Evolutionary conservation across 2,113 vertebrate species (phyloP).

Genomic region (Phocoena phocoena): DNA sequence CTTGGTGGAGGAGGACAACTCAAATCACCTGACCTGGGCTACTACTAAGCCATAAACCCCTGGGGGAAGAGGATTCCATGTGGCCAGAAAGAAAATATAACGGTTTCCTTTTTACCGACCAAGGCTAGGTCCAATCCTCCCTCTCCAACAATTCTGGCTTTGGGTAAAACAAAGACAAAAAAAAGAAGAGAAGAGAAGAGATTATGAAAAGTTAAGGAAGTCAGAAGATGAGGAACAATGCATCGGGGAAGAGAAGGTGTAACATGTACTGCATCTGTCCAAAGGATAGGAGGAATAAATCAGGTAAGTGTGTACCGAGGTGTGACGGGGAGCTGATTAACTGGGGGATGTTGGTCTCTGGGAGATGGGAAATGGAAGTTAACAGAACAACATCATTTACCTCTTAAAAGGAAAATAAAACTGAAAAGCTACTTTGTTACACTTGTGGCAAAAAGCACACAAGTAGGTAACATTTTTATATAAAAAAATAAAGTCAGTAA

Average conservation of each 20-base stretch:
- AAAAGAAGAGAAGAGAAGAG: neutral
- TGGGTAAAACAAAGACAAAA: neutral
- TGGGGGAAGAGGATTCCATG: neutral
- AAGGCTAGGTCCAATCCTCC: neutral
- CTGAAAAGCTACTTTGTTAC: neutral
- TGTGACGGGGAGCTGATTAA: neutral
- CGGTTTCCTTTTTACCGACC: neutral
- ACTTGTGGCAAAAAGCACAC: neutral
- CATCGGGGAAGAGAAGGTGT: neutral
- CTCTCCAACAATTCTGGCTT: neutral
- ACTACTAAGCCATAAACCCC: neutral
- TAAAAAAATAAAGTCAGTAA: neutral
- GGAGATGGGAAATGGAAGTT: neutral
- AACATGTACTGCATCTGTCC: fast-evolving
- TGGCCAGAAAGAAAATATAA: neutral
- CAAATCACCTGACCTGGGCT: neutral
- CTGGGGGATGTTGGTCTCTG: neutral
- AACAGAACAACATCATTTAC: neutral
- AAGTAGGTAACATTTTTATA: neutral
- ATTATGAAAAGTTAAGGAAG: neutral
- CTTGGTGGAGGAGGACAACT: neutral
- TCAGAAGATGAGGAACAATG: neutral
- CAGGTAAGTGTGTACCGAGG: fast-evolving
- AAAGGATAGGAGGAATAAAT: neutral
- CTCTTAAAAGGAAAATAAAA: neutral